Evolutionary conservation across 2,888 invertebrate species (phyloP).

Genomic region (Gymnocheta viridis): DNA sequence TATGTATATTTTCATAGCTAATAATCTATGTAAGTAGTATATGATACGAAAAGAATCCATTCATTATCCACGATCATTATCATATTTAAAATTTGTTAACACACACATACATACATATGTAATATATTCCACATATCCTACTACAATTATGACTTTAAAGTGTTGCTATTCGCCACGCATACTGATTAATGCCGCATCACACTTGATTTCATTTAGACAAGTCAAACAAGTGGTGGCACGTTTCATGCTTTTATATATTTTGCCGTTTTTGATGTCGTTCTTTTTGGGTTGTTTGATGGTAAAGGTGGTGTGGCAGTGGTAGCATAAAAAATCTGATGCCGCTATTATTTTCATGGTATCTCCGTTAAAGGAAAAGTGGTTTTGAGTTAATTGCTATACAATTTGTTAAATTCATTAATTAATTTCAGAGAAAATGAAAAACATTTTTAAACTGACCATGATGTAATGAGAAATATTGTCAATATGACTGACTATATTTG

Average conservation of each 20-base stretch:
- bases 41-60: slow-evolving; percentile 37
- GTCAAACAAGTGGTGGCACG: slow-evolving; percentile 56
- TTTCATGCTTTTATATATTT: slow-evolving; percentile 14
- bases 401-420: slow-evolving; percentile 51
- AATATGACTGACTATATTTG: not conserved
- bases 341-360: slow-evolving; percentile 26
- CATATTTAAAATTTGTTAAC: slow-evolving; percentile 1
- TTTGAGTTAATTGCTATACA: slow-evolving; percentile 37
- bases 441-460: slow-evolving; percentile 31
- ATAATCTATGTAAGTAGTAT: not conserved
- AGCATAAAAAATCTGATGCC: not conserved
- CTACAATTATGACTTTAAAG: slow-evolving; percentile 69
- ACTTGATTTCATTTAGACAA: slow-evolving; percentile 60
- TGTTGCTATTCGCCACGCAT: slow-evolving; percentile 70
- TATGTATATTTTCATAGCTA: not conserved
- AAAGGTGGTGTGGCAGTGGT: slow-evolving; percentile 18
- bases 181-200: slow-evolving; percentile 71
- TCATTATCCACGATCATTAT: slow-evolving; percentile 29
- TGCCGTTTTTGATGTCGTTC: slow-evolving; percentile 21
- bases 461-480: slow-evolving; percentile 2
- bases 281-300: not conserved
- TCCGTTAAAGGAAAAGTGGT: slow-evolving; percentile 41
- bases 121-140: not conserved
- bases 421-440: slow-evolving; percentile 27
- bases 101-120: not conserved